Base-by-base conservation (phyloP, 2,797 vertebrate genomes). In the Acridotheres tristis region DNA sequence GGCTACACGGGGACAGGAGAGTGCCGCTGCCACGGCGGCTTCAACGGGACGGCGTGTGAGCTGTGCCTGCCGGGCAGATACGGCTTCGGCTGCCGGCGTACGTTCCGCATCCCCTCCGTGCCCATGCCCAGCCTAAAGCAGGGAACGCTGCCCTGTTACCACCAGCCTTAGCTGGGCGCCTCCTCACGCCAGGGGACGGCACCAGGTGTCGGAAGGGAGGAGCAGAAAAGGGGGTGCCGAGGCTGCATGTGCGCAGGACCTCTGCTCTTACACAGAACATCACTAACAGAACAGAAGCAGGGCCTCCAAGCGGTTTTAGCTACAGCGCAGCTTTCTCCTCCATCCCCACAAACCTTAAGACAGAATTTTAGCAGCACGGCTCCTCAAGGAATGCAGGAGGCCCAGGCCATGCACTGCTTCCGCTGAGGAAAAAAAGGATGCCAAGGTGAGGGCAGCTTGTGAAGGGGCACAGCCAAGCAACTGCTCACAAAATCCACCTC, bases 11-110 rank as follows among this genome's bases (percentile, higher is more conserved):
- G 98, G 20, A 98, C 98, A 2, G 99, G 99, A 36, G 98, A 98
- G 88, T 99, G 99, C 43, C 95, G 16, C 53, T 99, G 99, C 77
- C 34, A 97, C 11, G 4, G 43, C 0, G 98, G 98, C 43, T 99
- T 99, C 95, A 96, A 96, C 3, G 99, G 99, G 57, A 98, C 98
- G 0, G 97, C 99, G 0, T 99, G 99, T 5, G 99, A 99, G 93
- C 97, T 97, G 40, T 99, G 99, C 87, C 51, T 47, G 38, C 95
- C 97, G 0, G 98, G 98, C 27, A 98, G 97, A 97, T 99, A 98
- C 2, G 99, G 99, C 71, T 90, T 97, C 4, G 84, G 94, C 67
- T 99, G 99, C 97, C 97, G 96, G 97, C 82, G 99, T 99, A 97
- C 0, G 96, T 83, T 30, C 9, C 7, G 16, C 42, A 42, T 16